Conservation (phyloP, 1,140 invertebrate genomes). For the Laodelphax striatellus region DNA sequence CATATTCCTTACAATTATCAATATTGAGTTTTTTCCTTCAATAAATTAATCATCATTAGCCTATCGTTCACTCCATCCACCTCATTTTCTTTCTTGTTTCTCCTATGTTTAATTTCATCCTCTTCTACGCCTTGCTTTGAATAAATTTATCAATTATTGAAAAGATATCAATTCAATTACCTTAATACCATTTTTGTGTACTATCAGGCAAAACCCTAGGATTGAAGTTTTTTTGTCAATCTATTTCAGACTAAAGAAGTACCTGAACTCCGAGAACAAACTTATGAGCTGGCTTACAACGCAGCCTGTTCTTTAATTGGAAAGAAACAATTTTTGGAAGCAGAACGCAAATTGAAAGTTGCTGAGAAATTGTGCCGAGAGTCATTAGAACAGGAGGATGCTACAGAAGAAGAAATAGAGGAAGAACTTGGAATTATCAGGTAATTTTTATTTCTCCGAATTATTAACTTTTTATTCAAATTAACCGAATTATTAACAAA, state of each 20-base stretch:
- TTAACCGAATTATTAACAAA: too few relatives aligned
- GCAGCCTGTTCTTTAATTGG: slow-evolving; percentile 68
- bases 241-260: slow-evolving; percentile 35
- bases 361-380: slow-evolving; percentile 77
- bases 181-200: too few relatives aligned
- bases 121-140: too few relatives aligned
- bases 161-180: too few relatives aligned
- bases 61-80: too few relatives aligned
- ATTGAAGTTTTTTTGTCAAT: background rate
- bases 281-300: slow-evolving; percentile 88
- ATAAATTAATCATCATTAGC: too few relatives aligned
- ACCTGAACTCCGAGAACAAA: slow-evolving; percentile 42
- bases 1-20: too few relatives aligned
- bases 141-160: too few relatives aligned
- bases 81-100: too few relatives aligned
- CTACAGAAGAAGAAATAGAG: slow-evolving; percentile 73
- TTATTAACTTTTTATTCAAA: too few relatives aligned
- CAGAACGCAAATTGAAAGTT: slow-evolving; percentile 64
- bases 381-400: slow-evolving; percentile 76
- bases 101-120: too few relatives aligned
- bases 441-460: slow-evolving; percentile 29
- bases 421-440: slow-evolving; percentile 81
- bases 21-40: too few relatives aligned
- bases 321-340: slow-evolving; percentile 55
- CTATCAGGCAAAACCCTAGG: background rate